phyloP scores from a whole-genome alignment of 2,888 invertebrate species.

The Ennomos erosarius region DNA sequence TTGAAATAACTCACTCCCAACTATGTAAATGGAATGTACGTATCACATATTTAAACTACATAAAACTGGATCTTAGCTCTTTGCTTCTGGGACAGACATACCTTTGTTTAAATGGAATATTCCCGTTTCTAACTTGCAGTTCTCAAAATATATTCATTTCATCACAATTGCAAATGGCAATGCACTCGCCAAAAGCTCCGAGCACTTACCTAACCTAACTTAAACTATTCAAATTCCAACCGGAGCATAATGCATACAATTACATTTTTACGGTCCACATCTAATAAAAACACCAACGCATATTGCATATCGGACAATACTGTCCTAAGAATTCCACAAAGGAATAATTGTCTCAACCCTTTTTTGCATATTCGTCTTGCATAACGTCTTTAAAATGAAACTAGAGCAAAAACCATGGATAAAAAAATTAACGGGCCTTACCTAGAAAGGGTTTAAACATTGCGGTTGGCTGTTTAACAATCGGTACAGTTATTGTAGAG shows the following conservation, averaged over 20 bases:
- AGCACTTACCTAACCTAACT: slow-evolving; percentile 35
- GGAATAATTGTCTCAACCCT: slow-evolving; percentile 63
- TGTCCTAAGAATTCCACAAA: slow-evolving; percentile 53
- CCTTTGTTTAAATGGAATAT: not conserved
- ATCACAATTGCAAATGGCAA: slow-evolving; percentile 36
- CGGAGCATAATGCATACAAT: slow-evolving; percentile 39
- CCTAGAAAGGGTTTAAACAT: slow-evolving; percentile 83
- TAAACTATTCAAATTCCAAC: slow-evolving; percentile 27
- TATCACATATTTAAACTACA: no score
- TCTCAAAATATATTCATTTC: slow-evolving; percentile 29
- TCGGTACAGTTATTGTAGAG: slow-evolving; percentile 81
- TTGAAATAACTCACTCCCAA: not conserved
- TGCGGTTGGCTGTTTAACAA: slow-evolving; percentile 84
- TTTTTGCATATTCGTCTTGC: slow-evolving; percentile 84
- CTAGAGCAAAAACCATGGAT: slow-evolving; percentile 74
- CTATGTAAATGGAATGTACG: no score
- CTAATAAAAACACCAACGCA: slow-evolving; percentile 44
- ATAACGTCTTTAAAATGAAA: slow-evolving; percentile 72
- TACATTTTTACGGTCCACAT: slow-evolving; percentile 51
- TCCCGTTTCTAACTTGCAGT: slow-evolving; percentile 4
- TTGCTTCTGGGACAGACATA: slow-evolving; percentile 3
- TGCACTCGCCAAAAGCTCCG: slow-evolving; percentile 31
- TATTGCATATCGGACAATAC: slow-evolving; percentile 59
- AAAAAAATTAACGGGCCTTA: slow-evolving; percentile 65
- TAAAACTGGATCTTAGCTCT: slow-evolving; percentile 2